A percentile compares a stretch with the other conserved stretches of the same genome.
phyloP scores from a whole-genome alignment of 2,888 invertebrate species.

The Nineta flava region DNA sequence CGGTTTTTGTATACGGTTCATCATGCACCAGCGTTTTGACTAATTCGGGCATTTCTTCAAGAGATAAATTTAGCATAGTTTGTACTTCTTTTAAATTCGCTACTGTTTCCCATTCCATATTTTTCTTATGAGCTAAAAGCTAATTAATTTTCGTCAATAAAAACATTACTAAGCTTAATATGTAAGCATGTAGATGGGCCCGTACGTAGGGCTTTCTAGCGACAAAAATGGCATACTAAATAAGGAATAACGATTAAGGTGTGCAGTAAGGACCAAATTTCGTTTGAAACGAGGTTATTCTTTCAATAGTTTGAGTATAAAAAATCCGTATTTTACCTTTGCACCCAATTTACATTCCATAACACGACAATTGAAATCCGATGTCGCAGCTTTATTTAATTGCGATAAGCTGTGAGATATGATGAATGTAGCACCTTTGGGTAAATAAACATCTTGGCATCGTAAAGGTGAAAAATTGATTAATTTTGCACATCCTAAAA shows the following conservation, averaged over 20 bases:
- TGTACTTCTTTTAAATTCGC: constrained; percentile 62
- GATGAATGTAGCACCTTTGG: constrained; percentile 72
- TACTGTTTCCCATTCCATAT: constrained; percentile 46
- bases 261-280: background rate
- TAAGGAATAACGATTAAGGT: background rate
- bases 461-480: constrained; percentile 86
- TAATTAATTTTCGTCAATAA: constrained; percentile 20
- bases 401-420: constrained; percentile 81
- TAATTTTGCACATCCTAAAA: constrained; percentile 64
- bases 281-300: no score
- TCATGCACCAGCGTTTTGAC: constrained; percentile 46
- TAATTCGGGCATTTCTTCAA: constrained; percentile 53
- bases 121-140: constrained; percentile 47
- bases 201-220: no score
- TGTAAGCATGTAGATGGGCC: no score
- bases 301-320: no score
- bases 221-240: no score
- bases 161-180: no score
- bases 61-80: constrained; percentile 37
- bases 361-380: constrained; percentile 83
- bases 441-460: constrained; percentile 62
- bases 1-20: constrained; percentile 48
- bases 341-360: constrained; percentile 89
- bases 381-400: constrained; percentile 87
- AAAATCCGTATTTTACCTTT: constrained; percentile 45